A percentile compares a stretch with the other conserved stretches of the same genome.
Evolutionary conservation across 2,888 invertebrate genomes (phyloP).

Genomic region (Corbicula japonica): DNA sequence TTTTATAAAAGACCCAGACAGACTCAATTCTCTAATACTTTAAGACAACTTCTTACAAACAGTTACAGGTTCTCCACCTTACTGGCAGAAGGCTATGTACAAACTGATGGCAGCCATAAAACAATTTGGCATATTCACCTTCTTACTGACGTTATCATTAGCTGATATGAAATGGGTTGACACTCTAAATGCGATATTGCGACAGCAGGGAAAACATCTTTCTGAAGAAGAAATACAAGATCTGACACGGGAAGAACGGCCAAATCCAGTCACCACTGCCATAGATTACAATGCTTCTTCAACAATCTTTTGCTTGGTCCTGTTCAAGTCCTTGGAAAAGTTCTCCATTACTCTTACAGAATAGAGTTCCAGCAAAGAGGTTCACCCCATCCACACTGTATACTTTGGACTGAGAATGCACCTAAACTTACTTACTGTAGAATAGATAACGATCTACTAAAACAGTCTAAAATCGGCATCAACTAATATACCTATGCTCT

Average conservation of each 20-base stretch:
- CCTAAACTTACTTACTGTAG: slow-evolving; percentile 12
- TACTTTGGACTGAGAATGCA: slow-evolving; percentile 55
- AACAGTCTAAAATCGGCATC: background rate
- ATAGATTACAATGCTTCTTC: slow-evolving; percentile 61
- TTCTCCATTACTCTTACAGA: slow-evolving; percentile 41
- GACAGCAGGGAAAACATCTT: slow-evolving; percentile 51
- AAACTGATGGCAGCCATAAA: slow-evolving; percentile 71
- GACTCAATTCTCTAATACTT: slow-evolving; percentile 26
- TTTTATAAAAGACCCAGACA: slow-evolving; percentile 42
- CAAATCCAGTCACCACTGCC: slow-evolving; percentile 73
- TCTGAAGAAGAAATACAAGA: slow-evolving; percentile 46
- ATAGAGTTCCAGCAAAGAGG: slow-evolving; percentile 64
- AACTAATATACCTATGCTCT: slow-evolving; percentile 23
- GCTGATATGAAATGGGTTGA: slow-evolving; percentile 74
- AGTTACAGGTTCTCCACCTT: slow-evolving; percentile 66
- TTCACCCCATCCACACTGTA: slow-evolving; percentile 56
- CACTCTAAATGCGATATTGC: slow-evolving; percentile 57
- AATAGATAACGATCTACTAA: slow-evolving; percentile 14
- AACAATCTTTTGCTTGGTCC: slow-evolving; percentile 51
- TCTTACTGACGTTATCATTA: slow-evolving; percentile 72
- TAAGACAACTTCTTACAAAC: slow-evolving; percentile 61
- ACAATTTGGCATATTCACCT: slow-evolving; percentile 70
- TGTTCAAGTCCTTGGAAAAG: slow-evolving; percentile 44
- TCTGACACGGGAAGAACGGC: slow-evolving; percentile 64
- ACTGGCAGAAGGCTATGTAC: slow-evolving; percentile 65